These are phyloP conservation scores for Nasonia vitripennis DNA, from an alignment of 1,140 invertebrate genomes.

Conservation along the genomic window DNA sequence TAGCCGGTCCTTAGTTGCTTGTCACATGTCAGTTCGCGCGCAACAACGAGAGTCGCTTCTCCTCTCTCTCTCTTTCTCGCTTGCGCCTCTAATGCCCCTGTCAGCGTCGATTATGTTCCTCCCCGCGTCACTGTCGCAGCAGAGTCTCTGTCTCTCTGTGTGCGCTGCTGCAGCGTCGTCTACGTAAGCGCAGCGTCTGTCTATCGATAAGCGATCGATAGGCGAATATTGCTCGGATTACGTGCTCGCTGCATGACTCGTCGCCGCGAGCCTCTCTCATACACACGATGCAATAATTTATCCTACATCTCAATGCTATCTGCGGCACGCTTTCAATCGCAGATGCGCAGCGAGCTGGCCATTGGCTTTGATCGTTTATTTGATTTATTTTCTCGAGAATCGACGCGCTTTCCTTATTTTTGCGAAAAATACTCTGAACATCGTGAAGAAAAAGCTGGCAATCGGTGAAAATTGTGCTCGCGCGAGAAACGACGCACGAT, in stretches of 20 bases:
- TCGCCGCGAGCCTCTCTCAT: background rate
- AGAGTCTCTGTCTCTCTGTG: background rate
- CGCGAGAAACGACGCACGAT: background rate
- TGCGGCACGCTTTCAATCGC: conserved; percentile 1
- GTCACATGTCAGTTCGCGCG: conserved; percentile 65
- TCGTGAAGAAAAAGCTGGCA: too few relatives aligned
- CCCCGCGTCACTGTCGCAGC: conserved; percentile 2
- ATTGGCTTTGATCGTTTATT: too few relatives aligned
- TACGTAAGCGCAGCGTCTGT: background rate
- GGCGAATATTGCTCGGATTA: conserved; percentile 46
- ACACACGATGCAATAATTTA: conserved; percentile 34
- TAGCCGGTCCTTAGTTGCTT: conserved; percentile 69
- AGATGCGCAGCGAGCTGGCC: background rate
- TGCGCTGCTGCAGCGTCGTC: conserved; percentile 49
- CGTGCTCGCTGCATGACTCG: conserved; percentile 37
- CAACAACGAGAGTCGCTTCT: conserved; percentile 50
- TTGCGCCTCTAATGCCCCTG: conserved; percentile 60
- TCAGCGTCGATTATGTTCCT: conserved; percentile 58
- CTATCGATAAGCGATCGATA: conserved; percentile 45
- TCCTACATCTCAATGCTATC: conserved; percentile 39
- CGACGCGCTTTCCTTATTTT: too few relatives aligned
- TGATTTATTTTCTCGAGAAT: too few relatives aligned
- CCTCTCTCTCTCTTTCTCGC: conserved; percentile 28
- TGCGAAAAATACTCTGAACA: too few relatives aligned
- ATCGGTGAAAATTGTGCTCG: too few relatives aligned